Percentiles rank a stretch among this genome's conserved stretches.
phyloP scores from a whole-genome alignment of 1,140 invertebrate species.

The Phortica variegata region DNA sequence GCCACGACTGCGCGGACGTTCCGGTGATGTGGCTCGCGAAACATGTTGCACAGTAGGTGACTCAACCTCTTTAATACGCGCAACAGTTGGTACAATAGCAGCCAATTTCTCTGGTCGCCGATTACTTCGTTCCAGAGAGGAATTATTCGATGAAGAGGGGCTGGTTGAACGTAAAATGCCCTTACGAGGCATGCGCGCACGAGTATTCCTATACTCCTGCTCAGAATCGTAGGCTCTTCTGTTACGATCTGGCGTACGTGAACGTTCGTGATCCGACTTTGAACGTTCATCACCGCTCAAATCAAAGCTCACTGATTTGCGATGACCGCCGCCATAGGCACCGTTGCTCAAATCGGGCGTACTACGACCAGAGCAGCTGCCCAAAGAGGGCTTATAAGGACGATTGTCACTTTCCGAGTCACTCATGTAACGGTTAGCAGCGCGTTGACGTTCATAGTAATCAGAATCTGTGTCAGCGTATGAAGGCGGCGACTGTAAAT shows the following conservation, averaged over 20 bases:
- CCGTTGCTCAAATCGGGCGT: slow-evolving; percentile 28
- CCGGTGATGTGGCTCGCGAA: slow-evolving; percentile 36
- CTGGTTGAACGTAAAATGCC: slow-evolving; percentile 49
- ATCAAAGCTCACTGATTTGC: slow-evolving; percentile 55
- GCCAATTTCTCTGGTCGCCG: slow-evolving; percentile 25
- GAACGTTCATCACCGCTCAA: slow-evolving; percentile 53
- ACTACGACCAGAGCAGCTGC: slow-evolving; percentile 40
- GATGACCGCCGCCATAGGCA: slow-evolving; percentile 30
- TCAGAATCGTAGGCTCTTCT: slow-evolving; percentile 47
- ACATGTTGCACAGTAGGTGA: slow-evolving; percentile 39
- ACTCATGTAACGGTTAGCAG: slow-evolving; percentile 39
- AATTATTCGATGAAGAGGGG: slow-evolving; percentile 37
- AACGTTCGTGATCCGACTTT: slow-evolving; percentile 49
- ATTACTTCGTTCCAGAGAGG: slow-evolving; percentile 26
- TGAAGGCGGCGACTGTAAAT: slow-evolving; percentile 36
- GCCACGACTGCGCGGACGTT: slow-evolving; percentile 6
- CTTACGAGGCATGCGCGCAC: slow-evolving; percentile 37
- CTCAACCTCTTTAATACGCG: slow-evolving; percentile 44
- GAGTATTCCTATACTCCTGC: slow-evolving; percentile 31
- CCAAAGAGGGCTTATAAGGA: slow-evolving; percentile 25
- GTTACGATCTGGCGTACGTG: slow-evolving; percentile 39
- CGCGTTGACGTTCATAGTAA: slow-evolving; percentile 31
- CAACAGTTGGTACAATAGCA: slow-evolving; percentile 43
- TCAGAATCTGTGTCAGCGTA: slow-evolving; percentile 48
- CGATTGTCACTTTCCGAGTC: slow-evolving; percentile 49